Conservation (phyloP, 1,140 invertebrate species). For the Zaprionus nigranus region DNA sequence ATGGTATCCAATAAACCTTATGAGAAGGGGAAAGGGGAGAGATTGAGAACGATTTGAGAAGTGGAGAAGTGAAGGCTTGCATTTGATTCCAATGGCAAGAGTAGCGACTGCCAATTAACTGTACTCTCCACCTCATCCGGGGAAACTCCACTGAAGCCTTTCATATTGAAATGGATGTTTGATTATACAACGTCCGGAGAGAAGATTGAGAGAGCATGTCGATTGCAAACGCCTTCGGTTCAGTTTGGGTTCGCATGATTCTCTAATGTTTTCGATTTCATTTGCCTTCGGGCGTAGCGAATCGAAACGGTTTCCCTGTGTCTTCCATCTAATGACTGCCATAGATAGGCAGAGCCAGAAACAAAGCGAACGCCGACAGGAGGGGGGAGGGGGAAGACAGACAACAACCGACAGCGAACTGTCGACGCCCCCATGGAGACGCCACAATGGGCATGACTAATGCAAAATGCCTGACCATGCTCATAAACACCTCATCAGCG, state of each 20-base stretch:
- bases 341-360: conserved; percentile 47
- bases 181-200: conserved; percentile 4
- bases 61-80: not conserved
- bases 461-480: conserved; percentile 69
- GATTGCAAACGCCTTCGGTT: not conserved
- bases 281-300: conserved; percentile 48
- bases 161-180: conserved; percentile 6
- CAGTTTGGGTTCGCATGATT: conserved; percentile 14
- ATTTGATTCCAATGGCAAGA: not conserved
- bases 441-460: conserved; percentile 70
- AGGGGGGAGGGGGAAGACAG: not conserved
- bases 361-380: conserved; percentile 48
- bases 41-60: not conserved
- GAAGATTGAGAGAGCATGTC: not conserved
- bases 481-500: conserved; percentile 81
- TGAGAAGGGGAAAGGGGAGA: not conserved
- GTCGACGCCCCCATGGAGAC: conserved; percentile 52
- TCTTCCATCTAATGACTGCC: conserved; percentile 63
- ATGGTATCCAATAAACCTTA: not conserved
- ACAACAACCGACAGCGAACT: conserved; percentile 19
- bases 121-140: not conserved
- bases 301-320: conserved; percentile 46
- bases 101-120: not conserved
- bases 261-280: conserved; percentile 63
- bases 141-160: not conserved